phyloP scores from a whole-genome alignment of 2,888 invertebrate genomes.

The Agapetus fuscipes region DNA sequence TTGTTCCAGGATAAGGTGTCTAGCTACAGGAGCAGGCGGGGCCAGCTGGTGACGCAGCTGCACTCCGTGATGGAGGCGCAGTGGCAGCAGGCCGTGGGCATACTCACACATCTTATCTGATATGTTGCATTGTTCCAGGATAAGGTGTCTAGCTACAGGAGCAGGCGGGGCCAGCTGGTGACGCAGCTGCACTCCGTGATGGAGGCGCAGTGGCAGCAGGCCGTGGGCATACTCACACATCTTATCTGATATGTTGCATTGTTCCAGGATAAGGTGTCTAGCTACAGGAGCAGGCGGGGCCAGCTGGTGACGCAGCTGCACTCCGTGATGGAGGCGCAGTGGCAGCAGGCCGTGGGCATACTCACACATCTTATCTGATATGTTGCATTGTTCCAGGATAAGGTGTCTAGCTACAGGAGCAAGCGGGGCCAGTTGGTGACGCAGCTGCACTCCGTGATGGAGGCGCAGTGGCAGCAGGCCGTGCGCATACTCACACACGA shows the following conservation, averaged over 20 bases:
- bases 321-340: constrained; percentile 69
- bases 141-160: constrained; percentile 35
- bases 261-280: constrained; percentile 37
- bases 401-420: constrained; percentile 35
- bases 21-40: constrained; percentile 41
- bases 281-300: constrained; percentile 43
- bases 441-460: constrained; percentile 68
- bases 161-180: constrained; percentile 56
- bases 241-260: too few relatives aligned
- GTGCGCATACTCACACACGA: constrained; percentile 53
- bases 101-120: constrained; percentile 50
- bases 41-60: constrained; percentile 62
- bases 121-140: too few relatives aligned
- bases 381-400: too few relatives aligned
- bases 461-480: constrained; percentile 72
- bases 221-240: constrained; percentile 54
- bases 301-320: constrained; percentile 67
- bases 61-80: constrained; percentile 72
- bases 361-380: too few relatives aligned
- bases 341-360: constrained; percentile 66
- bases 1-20: constrained; percentile 38
- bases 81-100: constrained; percentile 67
- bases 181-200: constrained; percentile 66
- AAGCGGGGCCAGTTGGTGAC: constrained; percentile 59
- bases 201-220: constrained; percentile 75